These are phyloP conservation scores for Dryadula phaetusa DNA, from an alignment of 2,888 invertebrate genomes.

Conservation along the genomic window DNA sequence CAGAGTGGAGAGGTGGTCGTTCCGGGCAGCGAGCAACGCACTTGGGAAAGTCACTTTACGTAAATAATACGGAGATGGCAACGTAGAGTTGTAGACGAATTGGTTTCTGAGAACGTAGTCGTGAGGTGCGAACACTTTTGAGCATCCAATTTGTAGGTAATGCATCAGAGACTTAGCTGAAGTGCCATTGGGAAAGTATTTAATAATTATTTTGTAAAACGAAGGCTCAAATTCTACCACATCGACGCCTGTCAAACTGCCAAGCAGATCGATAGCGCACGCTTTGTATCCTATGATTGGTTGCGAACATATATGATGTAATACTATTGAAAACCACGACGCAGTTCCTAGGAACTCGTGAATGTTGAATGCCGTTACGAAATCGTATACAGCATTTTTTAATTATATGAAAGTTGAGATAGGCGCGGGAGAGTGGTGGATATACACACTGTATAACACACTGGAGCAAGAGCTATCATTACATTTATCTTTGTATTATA, in stretches of 20 bases:
- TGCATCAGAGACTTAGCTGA: slow-evolving; percentile 57
- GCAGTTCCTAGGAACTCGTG: slow-evolving; percentile 43
- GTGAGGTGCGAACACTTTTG: slow-evolving; percentile 52
- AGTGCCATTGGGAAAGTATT: slow-evolving; percentile 54
- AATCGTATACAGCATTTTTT: slow-evolving; percentile 43
- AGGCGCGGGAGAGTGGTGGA: slow-evolving; percentile 59
- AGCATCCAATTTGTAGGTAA: slow-evolving; percentile 50
- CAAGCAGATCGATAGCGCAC: slow-evolving; percentile 37
- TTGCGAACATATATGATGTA: slow-evolving; percentile 34
- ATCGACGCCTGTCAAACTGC: slow-evolving; percentile 44
- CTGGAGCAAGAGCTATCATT: slow-evolving; percentile 82
- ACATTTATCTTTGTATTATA: slow-evolving; percentile 82
- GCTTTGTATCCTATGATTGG: slow-evolving; percentile 35
- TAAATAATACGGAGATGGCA: slow-evolving; percentile 58
- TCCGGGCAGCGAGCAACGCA: slow-evolving; percentile 52
- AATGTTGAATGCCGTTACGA: slow-evolving; percentile 31
- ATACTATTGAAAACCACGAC: not conserved
- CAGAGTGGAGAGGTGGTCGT: slow-evolving; percentile 55
- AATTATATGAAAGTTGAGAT: slow-evolving; percentile 53
- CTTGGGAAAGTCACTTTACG: slow-evolving; percentile 54
- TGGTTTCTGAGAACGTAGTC: slow-evolving; percentile 57
- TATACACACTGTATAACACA: no score
- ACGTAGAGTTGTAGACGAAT: slow-evolving; percentile 48
- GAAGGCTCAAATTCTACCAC: slow-evolving; percentile 45
- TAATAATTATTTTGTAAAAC: slow-evolving; percentile 44